Evolutionary conservation across 2,113 vertebrate species (phyloP), one percentile per base, ranked within the genome.

Genomic region (Myiagra hebetior): DNA sequence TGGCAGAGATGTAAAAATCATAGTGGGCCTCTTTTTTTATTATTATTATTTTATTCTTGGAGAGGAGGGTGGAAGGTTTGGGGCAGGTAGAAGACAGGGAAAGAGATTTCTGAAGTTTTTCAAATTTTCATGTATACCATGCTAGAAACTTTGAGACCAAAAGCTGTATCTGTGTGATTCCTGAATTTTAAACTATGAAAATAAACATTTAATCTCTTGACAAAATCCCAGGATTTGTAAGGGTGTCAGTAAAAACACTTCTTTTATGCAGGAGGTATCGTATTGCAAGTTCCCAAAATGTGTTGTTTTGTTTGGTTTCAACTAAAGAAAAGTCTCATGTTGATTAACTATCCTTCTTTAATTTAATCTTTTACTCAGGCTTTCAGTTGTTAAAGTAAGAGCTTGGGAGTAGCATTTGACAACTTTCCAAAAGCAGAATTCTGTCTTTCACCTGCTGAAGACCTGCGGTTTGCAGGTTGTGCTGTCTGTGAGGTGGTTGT

Each of bases 31-130:
- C 6, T 68, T 10, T 15, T 41, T 10, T 6, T 23, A 18, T 19
- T 44, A 6, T 59, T 7, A 15, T 27, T 20, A 35, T 53, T 39
- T 46, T 39, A 33, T 74, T 41, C 10, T 64, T 46, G 15, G 15
- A 17, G 15, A 17, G 21, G 0, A 8, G 5, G 2, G 4, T n/a
- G 17, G 19, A 30, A 50, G 3, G 21, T 5, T 59, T 9, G 35
- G 15, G 7, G 13, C 6, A 81, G 11, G 10, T 15, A 72, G 13
- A 81, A 33, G 23, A 28, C 13, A 31, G 3, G 8, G 10, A 37
- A 92, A 56, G 31, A 28, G 10, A 55, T 74, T 37, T 73, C 65
- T 26, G 10, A 80, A 69, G 21, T 3, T 53, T 86, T 86, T 73
- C 3, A 60, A 20, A 24, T 65, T 37, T 52, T 52, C 17, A 42